Evolutionary conservation across 2,888 invertebrate species (phyloP), one percentile per base, ranked within the genome.

Genomic region (Thecocarcelia acutangulata): DNA sequence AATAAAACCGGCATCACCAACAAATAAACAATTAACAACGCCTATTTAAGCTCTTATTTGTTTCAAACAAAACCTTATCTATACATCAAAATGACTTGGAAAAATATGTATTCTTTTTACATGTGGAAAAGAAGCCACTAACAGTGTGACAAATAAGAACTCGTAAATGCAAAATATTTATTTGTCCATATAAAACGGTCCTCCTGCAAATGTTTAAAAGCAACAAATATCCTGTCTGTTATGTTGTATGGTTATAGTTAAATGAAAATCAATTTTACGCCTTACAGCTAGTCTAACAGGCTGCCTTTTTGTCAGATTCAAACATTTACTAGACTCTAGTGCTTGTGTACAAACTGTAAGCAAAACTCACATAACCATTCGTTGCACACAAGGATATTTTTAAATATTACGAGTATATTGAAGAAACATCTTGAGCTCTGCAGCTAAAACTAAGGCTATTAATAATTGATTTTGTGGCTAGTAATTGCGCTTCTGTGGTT

Each of bases 401-500:
- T 11, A 2, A n/a, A 9, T 63, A 48, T 19, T 6, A n/a, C n/a
- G n/a, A n/a, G n/a, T n/a, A 11, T 13, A 19, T 69, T 44, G 9
- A 15, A 13, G 24, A 2, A 24, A 42, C 13, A 19, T 50, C 21
- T 40, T 48, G 24, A 28, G 2, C 15, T 50, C 50, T 44, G n/a
- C 33, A 72, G 12, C 46, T n/a, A 80, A 54, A 73, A 63, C 70
- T 74, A 77, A 70, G 84, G 69, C 86, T 89, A 88, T 88, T 88
- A 74, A 89, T 87, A 88, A 88, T 88, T 87, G 88, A 89, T 89
- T 88, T 88, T 87, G 87, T 84, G 89, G 88, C 86, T 83, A 85
- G 75, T 83, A 84, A 87, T 85, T 85, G 84, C 77, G 84, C 83
- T 84, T 84, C 85, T 79, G 83, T 72, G 66, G 76, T 59, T 69